Evolutionary conservation across 2,888 invertebrate genomes (phyloP).

Genomic region (Tachina lurida): DNA sequence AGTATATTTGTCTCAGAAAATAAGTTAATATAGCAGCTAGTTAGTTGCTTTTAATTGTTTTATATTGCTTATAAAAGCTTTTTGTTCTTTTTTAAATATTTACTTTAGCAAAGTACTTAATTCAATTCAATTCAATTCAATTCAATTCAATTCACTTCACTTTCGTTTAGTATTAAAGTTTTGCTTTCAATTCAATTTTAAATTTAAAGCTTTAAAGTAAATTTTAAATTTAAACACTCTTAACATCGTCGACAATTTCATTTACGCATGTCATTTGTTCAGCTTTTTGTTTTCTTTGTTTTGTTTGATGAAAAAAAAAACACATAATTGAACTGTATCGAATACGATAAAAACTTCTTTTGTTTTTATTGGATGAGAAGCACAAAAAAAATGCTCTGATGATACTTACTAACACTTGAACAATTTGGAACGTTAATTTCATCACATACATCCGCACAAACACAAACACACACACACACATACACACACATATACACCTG

Average conservation of each 20-base stretch:
- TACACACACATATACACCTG: not conserved
- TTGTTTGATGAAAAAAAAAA: conserved; percentile 3
- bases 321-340: conserved; percentile 70
- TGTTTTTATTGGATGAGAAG: conserved; percentile 70
- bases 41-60: no score
- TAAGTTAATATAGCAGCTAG: no score
- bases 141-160: no score
- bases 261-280: conserved; percentile 64
- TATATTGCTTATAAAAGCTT: no score
- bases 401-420: conserved; percentile 63
- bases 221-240: conserved; percentile 4
- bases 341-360: conserved; percentile 69
- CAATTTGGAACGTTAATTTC: conserved; percentile 66
- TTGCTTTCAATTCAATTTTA: not conserved
- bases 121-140: no score
- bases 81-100: no score
- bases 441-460: conserved; percentile 1
- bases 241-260: conserved; percentile 37
- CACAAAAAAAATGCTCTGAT: conserved; percentile 37
- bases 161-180: not conserved
- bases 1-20: no score
- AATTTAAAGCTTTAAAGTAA: conserved; percentile 37
- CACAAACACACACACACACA: not conserved
- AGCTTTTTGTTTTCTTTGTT: conserved; percentile 14
- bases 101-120: no score